Evolutionary conservation across 2,113 vertebrate species (phyloP).

Genomic region (Alectura lathami): DNA sequence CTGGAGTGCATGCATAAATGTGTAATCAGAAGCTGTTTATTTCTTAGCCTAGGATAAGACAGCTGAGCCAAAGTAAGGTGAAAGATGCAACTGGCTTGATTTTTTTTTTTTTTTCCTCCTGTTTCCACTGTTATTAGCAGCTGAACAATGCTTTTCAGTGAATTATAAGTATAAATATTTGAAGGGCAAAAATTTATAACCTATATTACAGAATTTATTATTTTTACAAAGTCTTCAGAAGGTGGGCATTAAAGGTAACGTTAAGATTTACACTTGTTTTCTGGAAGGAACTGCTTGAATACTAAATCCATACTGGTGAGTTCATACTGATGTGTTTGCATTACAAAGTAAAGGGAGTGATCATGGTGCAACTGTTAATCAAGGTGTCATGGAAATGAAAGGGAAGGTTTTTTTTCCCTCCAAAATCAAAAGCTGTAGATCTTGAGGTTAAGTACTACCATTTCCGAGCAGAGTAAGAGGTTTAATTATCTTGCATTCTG

Average conservation of each 20-base stretch:
- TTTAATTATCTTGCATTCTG: background rate
- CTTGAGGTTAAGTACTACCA: background rate
- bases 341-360: background rate
- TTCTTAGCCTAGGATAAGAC: background rate
- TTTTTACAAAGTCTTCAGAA: background rate
- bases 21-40: background rate
- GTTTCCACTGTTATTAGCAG: background rate
- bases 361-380: background rate
- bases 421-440: background rate
- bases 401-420: background rate
- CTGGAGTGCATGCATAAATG: background rate
- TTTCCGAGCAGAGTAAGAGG: background rate
- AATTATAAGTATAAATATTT: background rate
- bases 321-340: background rate
- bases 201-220: background rate
- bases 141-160: background rate
- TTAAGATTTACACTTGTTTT: background rate
- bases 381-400: background rate
- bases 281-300: background rate
- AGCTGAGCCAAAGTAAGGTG: background rate
- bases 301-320: background rate
- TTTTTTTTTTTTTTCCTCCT: background rate
- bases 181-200: background rate
- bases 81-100: background rate
- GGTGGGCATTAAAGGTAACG: background rate